A percentile compares a stretch with the other conserved stretches of the same genome.
Conservation (phyloP, 2,888 invertebrate species). For the Holacanthella duospinosa region DNA sequence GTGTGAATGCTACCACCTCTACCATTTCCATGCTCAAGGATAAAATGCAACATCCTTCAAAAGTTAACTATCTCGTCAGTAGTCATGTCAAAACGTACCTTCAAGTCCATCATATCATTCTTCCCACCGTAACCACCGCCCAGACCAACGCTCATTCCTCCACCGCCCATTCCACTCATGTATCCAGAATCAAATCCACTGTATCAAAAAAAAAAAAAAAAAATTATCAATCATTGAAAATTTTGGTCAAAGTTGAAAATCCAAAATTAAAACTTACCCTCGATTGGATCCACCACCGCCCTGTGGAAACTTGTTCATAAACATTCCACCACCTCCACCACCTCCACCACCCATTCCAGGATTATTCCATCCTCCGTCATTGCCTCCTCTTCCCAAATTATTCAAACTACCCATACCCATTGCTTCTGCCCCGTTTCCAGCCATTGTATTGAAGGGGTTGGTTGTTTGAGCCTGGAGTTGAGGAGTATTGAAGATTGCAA, state of each 20-base stretch:
- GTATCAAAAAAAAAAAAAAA: neutral
- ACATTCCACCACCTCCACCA: slow-evolving; percentile 16
- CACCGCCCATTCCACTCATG: slow-evolving; percentile 37
- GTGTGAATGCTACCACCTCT: neutral
- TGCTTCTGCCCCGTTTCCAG: slow-evolving; percentile 18
- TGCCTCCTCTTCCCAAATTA: slow-evolving; percentile 23
- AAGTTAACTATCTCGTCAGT: neutral
- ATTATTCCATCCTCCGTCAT: slow-evolving; percentile 32
- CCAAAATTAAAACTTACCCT: neutral
- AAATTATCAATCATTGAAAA: neutral
- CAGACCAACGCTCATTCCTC: slow-evolving; percentile 26
- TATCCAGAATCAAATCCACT: slow-evolving; percentile 36
- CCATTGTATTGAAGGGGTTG: slow-evolving; percentile 32
- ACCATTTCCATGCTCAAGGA: neutral
- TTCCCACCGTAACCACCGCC: slow-evolving; percentile 34
- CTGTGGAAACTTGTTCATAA: neutral
- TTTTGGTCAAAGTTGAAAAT: neutral
- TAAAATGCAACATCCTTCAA: neutral
- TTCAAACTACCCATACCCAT: slow-evolving; percentile 32
- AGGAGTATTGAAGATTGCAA: slow-evolving; percentile 36
- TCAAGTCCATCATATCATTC: slow-evolving; percentile 35
- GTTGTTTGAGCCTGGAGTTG: slow-evolving; percentile 29
- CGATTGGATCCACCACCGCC: neutral
- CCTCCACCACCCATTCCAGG: slow-evolving; percentile 9
- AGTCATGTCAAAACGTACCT: slow-evolving; percentile 26